phyloP scores from a whole-genome alignment of 2,797 vertebrate species.

The Vespertilio murinus region DNA sequence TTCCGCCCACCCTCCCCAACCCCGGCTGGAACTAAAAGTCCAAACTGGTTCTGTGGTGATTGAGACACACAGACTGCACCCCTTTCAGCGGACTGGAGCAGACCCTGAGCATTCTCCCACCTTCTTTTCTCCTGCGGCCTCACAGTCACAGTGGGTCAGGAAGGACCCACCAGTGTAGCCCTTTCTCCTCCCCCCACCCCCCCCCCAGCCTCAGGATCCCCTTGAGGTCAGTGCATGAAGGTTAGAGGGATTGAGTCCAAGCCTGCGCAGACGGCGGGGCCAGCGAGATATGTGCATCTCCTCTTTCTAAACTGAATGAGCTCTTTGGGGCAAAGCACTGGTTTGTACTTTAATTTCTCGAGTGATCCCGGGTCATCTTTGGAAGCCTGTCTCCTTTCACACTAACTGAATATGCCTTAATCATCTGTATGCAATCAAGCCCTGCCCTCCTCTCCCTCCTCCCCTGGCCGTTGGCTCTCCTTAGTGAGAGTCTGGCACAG shows the following conservation, averaged over 20 bases:
- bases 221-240: accelerated
- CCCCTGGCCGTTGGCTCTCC: too few relatives aligned
- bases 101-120: too few relatives aligned
- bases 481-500: background rate
- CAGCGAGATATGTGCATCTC: accelerated
- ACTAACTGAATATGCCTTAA: constrained; percentile 56
- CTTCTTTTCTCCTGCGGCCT: too few relatives aligned
- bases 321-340: background rate
- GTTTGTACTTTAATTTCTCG: background rate
- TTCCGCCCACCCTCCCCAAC: background rate
- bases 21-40: background rate
- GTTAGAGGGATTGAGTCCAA: accelerated
- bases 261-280: background rate
- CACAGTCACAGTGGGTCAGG: background rate
- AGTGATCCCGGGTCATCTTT: background rate
- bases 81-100: background rate
- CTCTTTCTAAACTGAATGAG: background rate
- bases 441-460: background rate
- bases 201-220: accelerated
- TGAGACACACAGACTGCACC: background rate
- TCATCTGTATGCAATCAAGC: background rate
- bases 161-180: accelerated
- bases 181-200: background rate
- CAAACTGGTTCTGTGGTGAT: background rate
- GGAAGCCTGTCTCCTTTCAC: background rate